Percentiles rank a stretch among this genome's conserved stretches.
phyloP scores from a whole-genome alignment of 2,113 vertebrate genomes.

The Ibidorhyncha struthersii region DNA sequence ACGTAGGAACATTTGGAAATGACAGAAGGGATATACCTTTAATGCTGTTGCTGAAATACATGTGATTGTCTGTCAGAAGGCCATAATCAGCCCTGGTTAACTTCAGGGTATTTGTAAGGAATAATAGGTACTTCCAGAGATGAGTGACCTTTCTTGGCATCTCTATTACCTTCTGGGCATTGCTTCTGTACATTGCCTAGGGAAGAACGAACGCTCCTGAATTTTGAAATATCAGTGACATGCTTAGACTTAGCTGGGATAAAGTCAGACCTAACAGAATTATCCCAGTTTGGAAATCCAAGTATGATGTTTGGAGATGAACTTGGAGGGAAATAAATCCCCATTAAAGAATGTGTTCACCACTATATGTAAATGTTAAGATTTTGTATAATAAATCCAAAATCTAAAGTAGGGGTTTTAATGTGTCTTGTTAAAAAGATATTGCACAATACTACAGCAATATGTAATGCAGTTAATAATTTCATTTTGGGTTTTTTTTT shows the following conservation, averaged over 20 bases:
- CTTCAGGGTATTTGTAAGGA: neutral
- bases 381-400: neutral
- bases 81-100: neutral
- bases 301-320: neutral
- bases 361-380: neutral
- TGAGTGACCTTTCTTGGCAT: neutral
- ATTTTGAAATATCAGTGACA: neutral
- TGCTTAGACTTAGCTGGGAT: neutral
- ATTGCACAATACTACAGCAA: neutral
- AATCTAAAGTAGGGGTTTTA: neutral
- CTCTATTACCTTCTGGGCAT: neutral
- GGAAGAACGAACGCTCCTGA: neutral
- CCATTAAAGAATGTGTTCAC: neutral
- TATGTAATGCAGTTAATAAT: neutral
- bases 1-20: neutral
- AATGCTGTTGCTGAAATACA: neutral
- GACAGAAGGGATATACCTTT: neutral
- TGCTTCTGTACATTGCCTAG: neutral
- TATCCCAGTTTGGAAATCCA: neutral
- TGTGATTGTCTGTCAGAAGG: neutral
- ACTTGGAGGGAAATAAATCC: neutral
- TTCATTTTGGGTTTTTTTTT: too few species aligned
- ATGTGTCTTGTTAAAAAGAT: neutral
- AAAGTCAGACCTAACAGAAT: neutral
- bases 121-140: neutral